A percentile compares a stretch with the other conserved stretches of the same genome.
Evolutionary conservation across 2,113 vertebrate species (phyloP).

Genomic region (Thymallus thymallus): DNA sequence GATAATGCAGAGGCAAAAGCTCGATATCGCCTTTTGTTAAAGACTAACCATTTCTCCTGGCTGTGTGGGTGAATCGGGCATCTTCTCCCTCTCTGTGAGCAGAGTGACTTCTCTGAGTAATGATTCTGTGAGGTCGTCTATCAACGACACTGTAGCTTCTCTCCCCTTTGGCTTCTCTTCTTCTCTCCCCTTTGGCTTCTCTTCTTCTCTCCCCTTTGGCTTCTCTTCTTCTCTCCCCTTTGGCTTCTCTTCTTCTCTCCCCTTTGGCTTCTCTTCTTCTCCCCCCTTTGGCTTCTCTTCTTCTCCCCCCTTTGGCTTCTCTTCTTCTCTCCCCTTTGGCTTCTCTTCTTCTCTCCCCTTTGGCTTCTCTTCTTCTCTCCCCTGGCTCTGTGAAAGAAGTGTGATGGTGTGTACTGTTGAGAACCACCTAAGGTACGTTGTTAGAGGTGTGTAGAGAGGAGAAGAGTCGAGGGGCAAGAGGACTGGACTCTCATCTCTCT

Average conservation of each 20-base stretch:
- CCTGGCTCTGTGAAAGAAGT: constrained; percentile 38
- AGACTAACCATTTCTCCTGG: constrained; percentile 29
- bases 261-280: no score
- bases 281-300: no score
- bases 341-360: no score
- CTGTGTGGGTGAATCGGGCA: neutral
- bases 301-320: neutral
- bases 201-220: no score
- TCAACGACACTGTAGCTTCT: constrained; percentile 22
- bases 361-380: no score
- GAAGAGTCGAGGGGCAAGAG: neutral
- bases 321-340: no score
- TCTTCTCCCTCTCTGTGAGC: neutral
- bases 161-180: no score
- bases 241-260: no score
- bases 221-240: no score
- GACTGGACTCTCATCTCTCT: neutral
- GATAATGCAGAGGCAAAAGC: neutral
- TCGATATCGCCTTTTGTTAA: neutral
- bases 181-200: no score
- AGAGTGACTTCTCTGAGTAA: constrained; percentile 20
- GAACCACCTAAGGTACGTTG: neutral
- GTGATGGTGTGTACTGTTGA: neutral
- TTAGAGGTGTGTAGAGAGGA: neutral
- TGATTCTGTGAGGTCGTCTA: constrained; percentile 5